These are phyloP conservation scores for Pteria penguin DNA, from an alignment of 2,888 invertebrate genomes.

Conservation along the genomic window DNA sequence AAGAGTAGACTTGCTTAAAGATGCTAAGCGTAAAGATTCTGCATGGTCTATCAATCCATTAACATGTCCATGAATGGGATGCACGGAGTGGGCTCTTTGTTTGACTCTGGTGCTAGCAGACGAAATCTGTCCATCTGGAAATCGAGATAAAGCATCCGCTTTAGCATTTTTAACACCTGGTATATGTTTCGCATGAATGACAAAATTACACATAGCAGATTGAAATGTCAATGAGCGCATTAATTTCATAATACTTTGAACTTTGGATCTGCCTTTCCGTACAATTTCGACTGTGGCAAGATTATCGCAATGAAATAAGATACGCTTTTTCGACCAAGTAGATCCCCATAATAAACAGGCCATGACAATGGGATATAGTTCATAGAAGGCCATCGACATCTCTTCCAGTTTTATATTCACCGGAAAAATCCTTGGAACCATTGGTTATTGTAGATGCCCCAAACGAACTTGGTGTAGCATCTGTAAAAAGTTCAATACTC, in stretches of 20 bases:
- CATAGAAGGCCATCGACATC: constrained; percentile 24
- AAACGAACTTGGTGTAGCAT: constrained; percentile 21
- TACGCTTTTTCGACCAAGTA: constrained; percentile 25
- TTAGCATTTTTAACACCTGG: too few species aligned
- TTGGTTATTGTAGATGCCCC: constrained; percentile 24
- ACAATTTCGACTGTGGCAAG: constrained; percentile 30
- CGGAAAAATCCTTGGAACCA: constrained; percentile 42
- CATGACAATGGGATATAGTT: constrained; percentile 39
- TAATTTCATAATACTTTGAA: constrained; percentile 26
- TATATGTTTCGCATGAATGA: too few species aligned
- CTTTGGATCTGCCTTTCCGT: constrained; percentile 25
- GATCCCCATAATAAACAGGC: constrained; percentile 30
- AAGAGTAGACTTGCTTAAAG: too few species aligned
- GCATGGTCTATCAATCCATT: too few species aligned
- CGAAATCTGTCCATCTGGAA: too few species aligned
- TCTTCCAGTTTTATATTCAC: background rate
- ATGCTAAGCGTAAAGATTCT: too few species aligned
- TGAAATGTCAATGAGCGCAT: constrained; percentile 5
- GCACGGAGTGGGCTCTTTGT: too few species aligned
- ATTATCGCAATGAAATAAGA: constrained; percentile 43
- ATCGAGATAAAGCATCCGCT: too few species aligned
- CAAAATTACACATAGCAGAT: too few species aligned
- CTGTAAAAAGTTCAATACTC: constrained; percentile 37
- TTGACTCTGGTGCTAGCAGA: too few species aligned
- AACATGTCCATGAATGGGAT: too few species aligned